Percentiles rank a stretch among this genome's conserved stretches.
phyloP scores from a whole-genome alignment of 2,113 vertebrate species.

The Oplegnathus fasciatus region DNA sequence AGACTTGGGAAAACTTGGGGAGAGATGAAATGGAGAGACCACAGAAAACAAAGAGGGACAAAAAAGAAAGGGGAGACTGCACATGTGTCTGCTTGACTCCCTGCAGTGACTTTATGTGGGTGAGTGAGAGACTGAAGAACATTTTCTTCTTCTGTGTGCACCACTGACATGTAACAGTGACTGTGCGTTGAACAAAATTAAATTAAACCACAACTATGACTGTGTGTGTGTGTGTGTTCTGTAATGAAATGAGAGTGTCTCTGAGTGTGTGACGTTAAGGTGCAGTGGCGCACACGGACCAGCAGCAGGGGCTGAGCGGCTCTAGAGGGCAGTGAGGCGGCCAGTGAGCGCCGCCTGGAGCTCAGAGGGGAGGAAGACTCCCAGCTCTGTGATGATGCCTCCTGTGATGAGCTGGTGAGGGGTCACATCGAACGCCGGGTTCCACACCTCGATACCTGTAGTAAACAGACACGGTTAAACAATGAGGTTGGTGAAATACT shows the following conservation, averaged over 20 bases:
- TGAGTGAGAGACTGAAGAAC: conserved; percentile 32
- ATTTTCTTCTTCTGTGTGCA: conserved; percentile 54
- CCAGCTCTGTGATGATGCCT: conserved; percentile 92
- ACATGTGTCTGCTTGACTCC: conserved; percentile 57
- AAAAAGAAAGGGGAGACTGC: conserved; percentile 46
- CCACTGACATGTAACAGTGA: conserved; percentile 62
- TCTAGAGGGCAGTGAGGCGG: conserved; percentile 87
- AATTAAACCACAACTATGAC: conserved; percentile 43
- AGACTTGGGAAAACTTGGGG: conserved; percentile 13
- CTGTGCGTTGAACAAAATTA: conserved; percentile 37
- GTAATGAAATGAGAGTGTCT: conserved; percentile 59
- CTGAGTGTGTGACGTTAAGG: conserved; percentile 49
- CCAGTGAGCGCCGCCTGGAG: conserved; percentile 88
- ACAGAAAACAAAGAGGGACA: conserved; percentile 24
- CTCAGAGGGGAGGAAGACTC: conserved; percentile 90
- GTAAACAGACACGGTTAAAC: background rate
- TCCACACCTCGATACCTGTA: conserved; percentile 92
- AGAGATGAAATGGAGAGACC: conserved; percentile 22
- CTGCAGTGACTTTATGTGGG: conserved; percentile 47
- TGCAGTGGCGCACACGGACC: conserved; percentile 72
- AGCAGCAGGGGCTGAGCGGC: conserved; percentile 45
- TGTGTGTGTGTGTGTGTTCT: conserved; percentile 39
- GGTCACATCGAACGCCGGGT: conserved; percentile 93
- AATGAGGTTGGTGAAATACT: background rate
- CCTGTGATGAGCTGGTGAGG: conserved; percentile 93